Base-by-base conservation (phyloP, 2,888 invertebrate genomes). In the Tiliacea citrago region DNA sequence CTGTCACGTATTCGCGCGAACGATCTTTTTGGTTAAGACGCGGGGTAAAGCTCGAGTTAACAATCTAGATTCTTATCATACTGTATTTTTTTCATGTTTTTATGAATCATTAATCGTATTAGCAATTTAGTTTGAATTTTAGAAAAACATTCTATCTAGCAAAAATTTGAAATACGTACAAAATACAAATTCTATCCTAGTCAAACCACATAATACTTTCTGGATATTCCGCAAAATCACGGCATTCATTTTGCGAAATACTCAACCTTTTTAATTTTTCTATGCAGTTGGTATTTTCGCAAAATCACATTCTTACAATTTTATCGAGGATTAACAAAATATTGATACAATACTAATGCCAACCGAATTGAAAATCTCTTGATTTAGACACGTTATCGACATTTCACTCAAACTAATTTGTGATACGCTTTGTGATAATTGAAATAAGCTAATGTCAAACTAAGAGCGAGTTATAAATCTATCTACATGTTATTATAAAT, bases 371-470 rank as follows among this genome's bases (percentile, higher is more conserved):
- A 60, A 72, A 76, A 60, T 35, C 24, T 24, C 18, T 55, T 45
- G 24, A 79, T 80, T 79, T 60, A 45, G 18, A 60, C 24, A 29
- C 24, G 24, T 66, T 66, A 75, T 66, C 65, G 24, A 66, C 9
- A 57, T 69, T 65, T 63, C 66, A 72, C 51, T 68, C 53, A 65
- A 57, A 60, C 12, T 75, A 35, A 61, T 39, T 81, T 84, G 81
- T 81, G 75, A 84, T 21, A 81, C 45, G 0, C 60, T 81, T 75
- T 85, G 81, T 82, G 82, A 77, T 63, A 68, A 68, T 67, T 68
- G 45, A 82, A 63, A 69, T 58, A 73, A 47, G 18, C 55, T 72
- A 75, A 81, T 67, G 12, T 62, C 55, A 58, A 76, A 69, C 73
- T 63, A 67, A 81, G 24, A 68, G 35, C 55, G 18, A 66, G 67